Conservation (phyloP, 2,113 vertebrate genomes). For the Piprites chloris region DNA sequence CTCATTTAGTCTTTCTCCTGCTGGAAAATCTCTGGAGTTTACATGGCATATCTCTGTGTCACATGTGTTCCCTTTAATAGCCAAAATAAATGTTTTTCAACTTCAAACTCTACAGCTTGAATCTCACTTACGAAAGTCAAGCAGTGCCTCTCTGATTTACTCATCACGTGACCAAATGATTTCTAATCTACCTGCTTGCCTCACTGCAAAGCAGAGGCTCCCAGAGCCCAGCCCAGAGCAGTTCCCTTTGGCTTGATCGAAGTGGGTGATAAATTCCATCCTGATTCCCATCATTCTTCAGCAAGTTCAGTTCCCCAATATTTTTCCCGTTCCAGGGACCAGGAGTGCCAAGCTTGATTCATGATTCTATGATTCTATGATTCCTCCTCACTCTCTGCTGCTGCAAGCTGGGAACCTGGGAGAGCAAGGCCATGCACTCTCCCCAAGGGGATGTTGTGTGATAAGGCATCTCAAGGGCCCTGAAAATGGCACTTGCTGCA, state of each 20-base stretch:
- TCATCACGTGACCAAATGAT: background rate
- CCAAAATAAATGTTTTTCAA: slow-evolving; percentile 57
- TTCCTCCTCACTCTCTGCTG: background rate
- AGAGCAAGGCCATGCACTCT: accelerated
- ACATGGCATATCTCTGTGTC: background rate
- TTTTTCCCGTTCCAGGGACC: background rate
- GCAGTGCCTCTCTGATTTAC: background rate
- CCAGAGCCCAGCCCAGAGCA: background rate
- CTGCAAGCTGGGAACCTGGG: background rate
- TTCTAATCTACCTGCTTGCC: background rate
- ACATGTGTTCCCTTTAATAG: slow-evolving; percentile 18
- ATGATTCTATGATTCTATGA: background rate
- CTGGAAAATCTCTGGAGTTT: slow-evolving; percentile 27
- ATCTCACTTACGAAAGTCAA: background rate
- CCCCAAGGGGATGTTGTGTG: accelerated
- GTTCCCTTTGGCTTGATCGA: accelerated
- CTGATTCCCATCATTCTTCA: background rate
- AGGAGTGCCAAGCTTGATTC: accelerated
- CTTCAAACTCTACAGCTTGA: background rate
- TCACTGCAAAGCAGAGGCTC: background rate
- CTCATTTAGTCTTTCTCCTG: background rate
- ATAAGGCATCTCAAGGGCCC: background rate
- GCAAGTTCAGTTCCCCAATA: background rate
- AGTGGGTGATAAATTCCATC: background rate
- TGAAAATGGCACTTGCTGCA: background rate